Evolutionary conservation across 2,888 invertebrate genomes (phyloP).

Genomic region (Xestobium rufovillosum): DNA sequence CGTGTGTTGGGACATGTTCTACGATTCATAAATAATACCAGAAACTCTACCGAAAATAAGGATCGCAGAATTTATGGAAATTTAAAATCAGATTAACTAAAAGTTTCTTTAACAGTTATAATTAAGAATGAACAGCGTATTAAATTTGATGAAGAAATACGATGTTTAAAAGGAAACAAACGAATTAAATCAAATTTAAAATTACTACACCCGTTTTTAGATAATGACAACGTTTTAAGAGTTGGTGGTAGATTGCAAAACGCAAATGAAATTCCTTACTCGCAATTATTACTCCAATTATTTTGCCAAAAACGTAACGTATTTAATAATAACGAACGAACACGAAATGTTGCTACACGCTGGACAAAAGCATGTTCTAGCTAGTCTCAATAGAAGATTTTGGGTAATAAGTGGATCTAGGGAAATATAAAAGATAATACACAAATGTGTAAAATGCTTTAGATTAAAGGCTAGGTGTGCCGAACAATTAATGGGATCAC

Average conservation of each 20-base stretch:
- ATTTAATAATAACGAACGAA: constrained; percentile 15
- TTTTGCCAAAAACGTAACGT: constrained; percentile 16
- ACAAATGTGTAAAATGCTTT: constrained; percentile 16
- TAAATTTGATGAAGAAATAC: no score
- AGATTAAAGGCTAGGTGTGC: constrained; percentile 9
- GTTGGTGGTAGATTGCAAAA: constrained; percentile 16
- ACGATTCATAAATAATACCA: no score
- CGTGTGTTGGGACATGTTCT: no score
- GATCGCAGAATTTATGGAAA: no score
- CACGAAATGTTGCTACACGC: constrained; percentile 16
- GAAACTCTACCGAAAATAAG: no score
- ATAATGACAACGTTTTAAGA: constrained; percentile 9
- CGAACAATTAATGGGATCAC: constrained; percentile 16
- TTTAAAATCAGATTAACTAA: no score
- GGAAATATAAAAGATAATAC: constrained; percentile 15
- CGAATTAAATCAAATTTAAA: constrained; percentile 7
- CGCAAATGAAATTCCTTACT: constrained; percentile 10
- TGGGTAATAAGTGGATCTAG: constrained; percentile 17
- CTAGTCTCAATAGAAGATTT: constrained; percentile 12
- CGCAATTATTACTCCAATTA: constrained; percentile 18
- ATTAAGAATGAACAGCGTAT: no score
- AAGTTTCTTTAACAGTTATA: no score
- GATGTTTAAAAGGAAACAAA: no score
- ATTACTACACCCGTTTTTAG: constrained; percentile 11
- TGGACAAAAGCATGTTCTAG: constrained; percentile 16